A percentile compares a stretch with the other conserved stretches of the same genome.
phyloP scores from a whole-genome alignment of 2,797 vertebrate genomes.

The Dicrostonyx torquatus region DNA sequence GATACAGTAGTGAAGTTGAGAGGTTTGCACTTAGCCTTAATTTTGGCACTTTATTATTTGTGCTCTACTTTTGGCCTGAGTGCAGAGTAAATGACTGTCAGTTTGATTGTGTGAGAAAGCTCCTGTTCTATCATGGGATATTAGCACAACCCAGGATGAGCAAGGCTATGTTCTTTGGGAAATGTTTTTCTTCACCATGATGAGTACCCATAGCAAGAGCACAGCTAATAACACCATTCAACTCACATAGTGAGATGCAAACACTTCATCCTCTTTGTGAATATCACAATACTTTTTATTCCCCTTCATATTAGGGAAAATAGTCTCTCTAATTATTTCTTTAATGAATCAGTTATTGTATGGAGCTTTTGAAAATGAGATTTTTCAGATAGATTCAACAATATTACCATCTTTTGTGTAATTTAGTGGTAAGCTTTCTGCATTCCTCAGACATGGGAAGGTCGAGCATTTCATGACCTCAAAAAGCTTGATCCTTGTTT shows the following conservation, averaged over 20 bases:
- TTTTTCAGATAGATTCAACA: slow-evolving; percentile 76
- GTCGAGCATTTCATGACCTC: slow-evolving; percentile 75
- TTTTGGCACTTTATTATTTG: slow-evolving; percentile 71
- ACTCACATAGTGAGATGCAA: slow-evolving; percentile 62
- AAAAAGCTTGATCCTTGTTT: slow-evolving; percentile 73
- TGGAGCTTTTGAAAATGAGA: slow-evolving; percentile 79
- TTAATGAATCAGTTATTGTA: slow-evolving; percentile 77
- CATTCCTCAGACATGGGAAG: slow-evolving; percentile 73
- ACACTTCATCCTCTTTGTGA: slow-evolving; percentile 70
- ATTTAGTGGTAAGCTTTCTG: slow-evolving; percentile 69
- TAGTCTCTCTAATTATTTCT: slow-evolving; percentile 72
- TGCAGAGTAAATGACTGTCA: slow-evolving; percentile 59
- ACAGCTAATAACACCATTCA: slow-evolving; percentile 71
- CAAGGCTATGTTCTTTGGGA: slow-evolving; percentile 65
- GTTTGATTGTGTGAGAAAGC: slow-evolving; percentile 71
- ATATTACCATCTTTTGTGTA: slow-evolving; percentile 70
- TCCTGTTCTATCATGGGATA: slow-evolving; percentile 39
- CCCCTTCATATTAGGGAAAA: slow-evolving; percentile 68
- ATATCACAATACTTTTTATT: slow-evolving; percentile 62
- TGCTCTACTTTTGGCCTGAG: slow-evolving; percentile 63
- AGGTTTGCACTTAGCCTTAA: slow-evolving; percentile 70
- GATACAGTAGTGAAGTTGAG: slow-evolving; percentile 61
- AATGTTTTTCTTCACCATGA: slow-evolving; percentile 73
- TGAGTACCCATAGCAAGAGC: slow-evolving; percentile 70
- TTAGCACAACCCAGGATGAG: slow-evolving; percentile 49